These are phyloP conservation scores for Zaprionus ghesquierei DNA, from an alignment of 1,140 invertebrate species.

Conservation along the genomic window DNA sequence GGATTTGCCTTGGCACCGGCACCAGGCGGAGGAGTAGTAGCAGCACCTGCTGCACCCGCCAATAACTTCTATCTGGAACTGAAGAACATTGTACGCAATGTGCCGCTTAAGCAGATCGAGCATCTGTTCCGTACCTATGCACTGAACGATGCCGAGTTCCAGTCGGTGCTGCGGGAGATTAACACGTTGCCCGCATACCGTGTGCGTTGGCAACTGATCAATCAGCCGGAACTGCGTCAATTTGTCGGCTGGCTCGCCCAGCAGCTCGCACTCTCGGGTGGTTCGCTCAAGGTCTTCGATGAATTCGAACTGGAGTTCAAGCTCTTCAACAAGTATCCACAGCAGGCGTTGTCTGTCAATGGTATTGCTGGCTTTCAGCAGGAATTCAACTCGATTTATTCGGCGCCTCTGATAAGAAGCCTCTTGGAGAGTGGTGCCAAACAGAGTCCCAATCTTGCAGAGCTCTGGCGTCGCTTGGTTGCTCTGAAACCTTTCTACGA, in stretches of 20 bases:
- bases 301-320: conserved; percentile 66
- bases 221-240: conserved; percentile 62
- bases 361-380: conserved; percentile 64
- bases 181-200: conserved; percentile 55
- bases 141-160: conserved; percentile 68
- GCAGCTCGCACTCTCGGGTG: conserved; percentile 53
- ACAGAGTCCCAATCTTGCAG: conserved; percentile 42
- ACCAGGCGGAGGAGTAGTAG: background rate
- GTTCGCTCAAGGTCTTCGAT: conserved; percentile 58
- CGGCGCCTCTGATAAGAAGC: conserved; percentile 39
- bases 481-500: conserved; percentile 65
- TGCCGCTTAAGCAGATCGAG: conserved; percentile 52
- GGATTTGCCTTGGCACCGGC: background rate
- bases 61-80: conserved; percentile 63
- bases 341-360: conserved; percentile 54
- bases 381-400: conserved; percentile 59
- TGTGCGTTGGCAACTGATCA: conserved; percentile 39
- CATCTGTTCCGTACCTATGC: conserved; percentile 61
- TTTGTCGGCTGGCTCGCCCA: conserved; percentile 56
- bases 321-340: conserved; percentile 67
- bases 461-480: conserved; percentile 64
- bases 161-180: conserved; percentile 55
- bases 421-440: conserved; percentile 54
- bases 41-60: conserved; percentile 12
- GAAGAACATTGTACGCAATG: conserved; percentile 26